Conservation (phyloP, 2,888 invertebrate species). For the Leptinotarsa juncta region DNA sequence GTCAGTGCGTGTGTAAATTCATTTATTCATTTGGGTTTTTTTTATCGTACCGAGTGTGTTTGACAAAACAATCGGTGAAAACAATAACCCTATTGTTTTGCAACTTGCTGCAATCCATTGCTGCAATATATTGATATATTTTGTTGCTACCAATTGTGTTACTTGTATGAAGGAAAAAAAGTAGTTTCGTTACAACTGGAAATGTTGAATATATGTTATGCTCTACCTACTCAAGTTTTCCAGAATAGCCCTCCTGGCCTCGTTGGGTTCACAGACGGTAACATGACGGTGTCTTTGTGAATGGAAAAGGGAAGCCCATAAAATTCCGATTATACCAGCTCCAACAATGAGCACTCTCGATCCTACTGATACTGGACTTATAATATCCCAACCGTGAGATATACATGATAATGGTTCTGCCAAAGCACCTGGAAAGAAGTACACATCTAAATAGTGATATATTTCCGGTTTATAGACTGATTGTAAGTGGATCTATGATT, state of each 20-base stretch:
- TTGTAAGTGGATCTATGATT: background rate
- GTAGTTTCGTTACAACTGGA: too few relatives aligned
- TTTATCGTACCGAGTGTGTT: too few relatives aligned
- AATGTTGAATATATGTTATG: too few relatives aligned
- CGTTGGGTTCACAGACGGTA: conserved; percentile 75
- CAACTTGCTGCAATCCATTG: too few relatives aligned
- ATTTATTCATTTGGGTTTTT: too few relatives aligned
- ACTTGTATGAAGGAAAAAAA: too few relatives aligned
- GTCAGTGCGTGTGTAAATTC: fast-evolving
- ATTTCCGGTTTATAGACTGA: background rate
- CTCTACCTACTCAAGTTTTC: conserved; percentile 66
- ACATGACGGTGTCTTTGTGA: conserved; percentile 76
- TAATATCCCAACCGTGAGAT: conserved; percentile 75
- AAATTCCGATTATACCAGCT: conserved; percentile 78
- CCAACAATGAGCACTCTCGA: conserved; percentile 73
- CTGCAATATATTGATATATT: too few relatives aligned
- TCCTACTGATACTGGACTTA: conserved; percentile 72
- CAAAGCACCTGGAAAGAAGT: conserved; percentile 68
- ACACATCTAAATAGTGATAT: background rate
- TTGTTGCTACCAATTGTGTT: too few relatives aligned
- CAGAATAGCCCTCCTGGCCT: conserved; percentile 66
- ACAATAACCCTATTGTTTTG: too few relatives aligned
- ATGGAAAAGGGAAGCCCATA: conserved; percentile 75
- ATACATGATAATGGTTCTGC: conserved; percentile 78
- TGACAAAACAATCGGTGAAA: too few relatives aligned